Base-by-base conservation (phyloP, 2,797 vertebrate genomes). In the Bradypus variegatus region DNA sequence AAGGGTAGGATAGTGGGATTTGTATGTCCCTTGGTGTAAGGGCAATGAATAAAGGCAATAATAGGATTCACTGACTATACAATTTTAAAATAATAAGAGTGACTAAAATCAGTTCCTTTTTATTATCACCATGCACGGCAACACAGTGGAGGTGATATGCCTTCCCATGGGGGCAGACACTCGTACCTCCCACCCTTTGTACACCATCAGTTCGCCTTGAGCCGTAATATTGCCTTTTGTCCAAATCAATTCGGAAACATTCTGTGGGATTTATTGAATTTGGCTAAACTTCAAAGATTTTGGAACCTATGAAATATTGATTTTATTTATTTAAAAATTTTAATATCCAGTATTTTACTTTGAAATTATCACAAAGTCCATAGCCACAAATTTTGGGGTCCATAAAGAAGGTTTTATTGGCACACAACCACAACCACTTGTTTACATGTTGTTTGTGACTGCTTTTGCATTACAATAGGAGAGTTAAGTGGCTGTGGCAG, bases 341-440 rank as follows among this genome's bases (percentile, higher is more conserved):
- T 92, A 99, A 98, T 98, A 98, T 92, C 98, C 98, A 0, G 99
- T 98, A 98, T 99, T 99, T 97, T 99, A 99, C 97, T 98, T 98
- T 96, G 98, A 99, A 96, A 98, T 97, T 14, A 97, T 99, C 97
- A 98, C 97, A 0, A 99, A 99, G 95, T 98, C 98, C 8, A 98
- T 99, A 98, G 98, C 98, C 64, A 93, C 97, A 89, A 96, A 97
- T 91, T 96, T 97, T n/a, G 14, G 18, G 82, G 79, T 75, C 21
- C 50, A 70, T 86, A 88, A 60, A 87, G 23, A 58, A 21, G 21
- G 50, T 60, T 77, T 88, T 76, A 67, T 5, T 79, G 53, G 31
- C 8, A 86, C 65, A 79, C 14, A 85, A 64, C 36, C 38, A 31
- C 38, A 91, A 9, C 12, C 14, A 73, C 65, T 91, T 23, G 58